These are phyloP conservation scores for Morpho deidamia DNA, from an alignment of 2,888 invertebrate species.

Conservation along the genomic window DNA sequence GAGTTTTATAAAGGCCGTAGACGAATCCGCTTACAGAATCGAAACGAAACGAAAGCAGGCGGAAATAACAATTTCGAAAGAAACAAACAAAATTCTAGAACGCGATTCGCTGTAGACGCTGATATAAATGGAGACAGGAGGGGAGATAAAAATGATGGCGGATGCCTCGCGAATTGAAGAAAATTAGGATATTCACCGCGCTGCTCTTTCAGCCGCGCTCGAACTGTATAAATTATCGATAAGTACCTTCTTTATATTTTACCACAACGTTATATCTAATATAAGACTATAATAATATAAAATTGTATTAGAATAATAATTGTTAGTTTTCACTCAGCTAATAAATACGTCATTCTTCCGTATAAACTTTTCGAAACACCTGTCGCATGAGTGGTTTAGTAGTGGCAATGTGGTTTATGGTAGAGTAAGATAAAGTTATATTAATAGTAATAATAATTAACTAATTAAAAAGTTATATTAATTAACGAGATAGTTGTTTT, in stretches of 20 bases:
- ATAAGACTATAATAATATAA: neutral
- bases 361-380: too few species aligned
- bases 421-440: too few species aligned
- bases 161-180: slow-evolving; percentile 68
- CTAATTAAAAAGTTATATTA: too few species aligned
- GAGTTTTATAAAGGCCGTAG: slow-evolving; percentile 60
- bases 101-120: slow-evolving; percentile 59
- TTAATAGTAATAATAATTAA: too few species aligned
- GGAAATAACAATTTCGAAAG: slow-evolving; percentile 75
- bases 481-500: too few species aligned
- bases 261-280: neutral
- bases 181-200: slow-evolving; percentile 72
- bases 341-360: too few species aligned
- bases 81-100: slow-evolving; percentile 73
- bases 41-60: slow-evolving; percentile 67
- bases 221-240: slow-evolving; percentile 61
- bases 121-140: slow-evolving; percentile 72
- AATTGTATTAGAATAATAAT: too few species aligned
- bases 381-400: too few species aligned
- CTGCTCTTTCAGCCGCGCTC: slow-evolving; percentile 51
- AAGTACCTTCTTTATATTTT: slow-evolving; percentile 34
- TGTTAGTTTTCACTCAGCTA: too few species aligned
- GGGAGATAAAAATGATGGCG: slow-evolving; percentile 76
- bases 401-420: too few species aligned
- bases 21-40: slow-evolving; percentile 68